phyloP scores from a whole-genome alignment of 2,888 invertebrate species.

The Dryomyza anilis region DNA sequence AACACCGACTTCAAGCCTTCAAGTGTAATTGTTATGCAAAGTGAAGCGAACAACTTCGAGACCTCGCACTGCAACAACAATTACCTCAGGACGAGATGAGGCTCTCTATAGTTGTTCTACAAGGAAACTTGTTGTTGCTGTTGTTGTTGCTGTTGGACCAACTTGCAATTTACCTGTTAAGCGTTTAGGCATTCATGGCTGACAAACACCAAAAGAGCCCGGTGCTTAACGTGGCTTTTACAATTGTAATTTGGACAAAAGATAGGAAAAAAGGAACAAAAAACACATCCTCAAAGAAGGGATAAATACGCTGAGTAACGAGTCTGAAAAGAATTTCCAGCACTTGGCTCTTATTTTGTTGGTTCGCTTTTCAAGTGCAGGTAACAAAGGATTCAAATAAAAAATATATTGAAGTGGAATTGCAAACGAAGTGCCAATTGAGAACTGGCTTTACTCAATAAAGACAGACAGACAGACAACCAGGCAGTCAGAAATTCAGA shows the following conservation, averaged over 20 bases:
- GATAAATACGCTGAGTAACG: not conserved
- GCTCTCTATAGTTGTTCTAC: not conserved
- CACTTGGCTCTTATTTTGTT: not conserved
- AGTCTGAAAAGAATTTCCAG: not conserved
- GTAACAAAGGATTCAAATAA: not conserved
- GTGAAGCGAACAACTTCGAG: too few relatives aligned
- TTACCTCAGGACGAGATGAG: too few relatives aligned
- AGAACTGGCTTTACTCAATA: not conserved
- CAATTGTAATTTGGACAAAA: slow-evolving; percentile 6
- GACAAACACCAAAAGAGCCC: not conserved
- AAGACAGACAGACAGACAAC: not conserved
- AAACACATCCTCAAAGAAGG: not conserved
- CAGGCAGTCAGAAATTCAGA: too few relatives aligned
- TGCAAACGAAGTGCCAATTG: not conserved
- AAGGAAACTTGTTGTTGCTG: slow-evolving; percentile 1
- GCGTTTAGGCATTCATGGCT: slow-evolving; percentile 8
- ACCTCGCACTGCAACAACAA: too few relatives aligned
- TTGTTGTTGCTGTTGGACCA: not conserved
- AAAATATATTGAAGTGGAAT: slow-evolving; percentile 1
- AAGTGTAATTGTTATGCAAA: too few relatives aligned
- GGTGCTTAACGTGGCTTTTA: not conserved
- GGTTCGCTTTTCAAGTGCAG: slow-evolving; percentile 1
- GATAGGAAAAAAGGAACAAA: not conserved
- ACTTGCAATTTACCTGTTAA: slow-evolving; percentile 16
- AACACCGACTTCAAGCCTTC: too few relatives aligned